Base-by-base conservation (phyloP, 2,113 vertebrate genomes). In the Prunella fulvescens region DNA sequence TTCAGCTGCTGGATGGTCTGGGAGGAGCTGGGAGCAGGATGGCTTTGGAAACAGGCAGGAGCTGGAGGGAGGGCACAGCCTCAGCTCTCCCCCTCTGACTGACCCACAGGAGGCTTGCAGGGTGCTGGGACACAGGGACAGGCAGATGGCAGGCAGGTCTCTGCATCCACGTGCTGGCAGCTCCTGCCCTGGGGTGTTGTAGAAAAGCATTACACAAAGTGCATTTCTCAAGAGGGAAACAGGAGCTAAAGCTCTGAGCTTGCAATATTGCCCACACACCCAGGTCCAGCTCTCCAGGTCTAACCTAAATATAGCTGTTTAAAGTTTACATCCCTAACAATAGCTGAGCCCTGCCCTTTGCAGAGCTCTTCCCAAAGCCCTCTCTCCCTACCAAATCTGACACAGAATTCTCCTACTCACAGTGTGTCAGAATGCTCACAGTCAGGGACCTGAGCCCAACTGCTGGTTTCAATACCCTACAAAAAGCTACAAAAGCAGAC, bases 401-500 rank as follows among this genome's bases (percentile, higher is more conserved):
- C 45, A 10, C 65, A 70, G 48, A 31, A 62, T 65, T 80, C 48
- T 87, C 80, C 70, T 26, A 1, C 73, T 19, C 45, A 20, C 78
- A n/a, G 42, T 0, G 24, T 48, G 56, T 39, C 70, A 44, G 24
- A 81, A 42, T 1, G 50, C 50, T 90, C 70, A 2, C 84, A 23
- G 74, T 1, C 58, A 19, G 74, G 53, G 65, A 48, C 13, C 1
- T 2, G 35, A 81, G n/a, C n/a, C 11, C 31, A 82, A 50, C 93
- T 18, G 44, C 57, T 79, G 66, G 4, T 17, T 71, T 85, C 89
- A 65, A 42, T 56, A 48, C 57, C 48, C 64, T 48, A 26, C 53
- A 64, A 72, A 90, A 84, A 87, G 81, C 91, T 73, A 12, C 50
- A 45, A 58, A 87, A 54, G 69, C 91, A 74, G 76, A 57, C 66